phyloP scores from a whole-genome alignment of 2,888 invertebrate genomes.

The Ptychoptera albimana region DNA sequence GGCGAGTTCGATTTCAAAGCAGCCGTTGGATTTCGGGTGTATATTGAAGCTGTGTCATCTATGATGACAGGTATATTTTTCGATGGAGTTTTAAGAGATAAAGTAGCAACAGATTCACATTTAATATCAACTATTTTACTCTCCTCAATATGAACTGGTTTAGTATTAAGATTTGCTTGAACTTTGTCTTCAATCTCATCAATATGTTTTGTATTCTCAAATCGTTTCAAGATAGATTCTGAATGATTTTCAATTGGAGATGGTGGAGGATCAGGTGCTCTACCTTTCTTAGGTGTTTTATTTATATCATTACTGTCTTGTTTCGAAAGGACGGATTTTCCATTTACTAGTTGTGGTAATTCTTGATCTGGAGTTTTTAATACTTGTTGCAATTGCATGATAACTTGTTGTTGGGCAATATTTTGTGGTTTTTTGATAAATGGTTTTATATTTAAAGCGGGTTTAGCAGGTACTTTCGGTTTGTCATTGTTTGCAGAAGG shows the following conservation, averaged over 20 bases:
- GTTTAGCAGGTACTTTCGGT: slow-evolving; percentile 58
- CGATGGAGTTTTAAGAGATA: background rate
- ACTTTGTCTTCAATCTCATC: background rate
- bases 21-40: slow-evolving; percentile 40
- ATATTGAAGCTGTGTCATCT: slow-evolving; percentile 31
- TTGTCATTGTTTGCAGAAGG: slow-evolving; percentile 31
- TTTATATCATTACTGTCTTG: slow-evolving; percentile 14
- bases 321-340: slow-evolving; percentile 45
- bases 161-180: background rate
- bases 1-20: slow-evolving; percentile 47
- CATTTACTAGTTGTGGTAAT: slow-evolving; percentile 26
- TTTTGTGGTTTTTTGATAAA: slow-evolving; percentile 34
- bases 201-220: background rate
- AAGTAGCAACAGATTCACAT: no score
- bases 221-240: no score
- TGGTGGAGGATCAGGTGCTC: slow-evolving; percentile 59
- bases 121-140: background rate
- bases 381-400: slow-evolving; percentile 36
- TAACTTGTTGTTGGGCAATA: slow-evolving; percentile 32
- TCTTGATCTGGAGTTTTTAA: slow-evolving; percentile 30
- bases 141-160: background rate
- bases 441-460: slow-evolving; percentile 39
- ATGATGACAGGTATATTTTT: slow-evolving; percentile 6
- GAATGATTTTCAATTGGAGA: background rate
- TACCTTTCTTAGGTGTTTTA: slow-evolving; percentile 47